Evolutionary conservation across 2,888 invertebrate species (phyloP), one percentile per base, ranked within the genome.

Genomic region (Sabellastarte sp.): DNA sequence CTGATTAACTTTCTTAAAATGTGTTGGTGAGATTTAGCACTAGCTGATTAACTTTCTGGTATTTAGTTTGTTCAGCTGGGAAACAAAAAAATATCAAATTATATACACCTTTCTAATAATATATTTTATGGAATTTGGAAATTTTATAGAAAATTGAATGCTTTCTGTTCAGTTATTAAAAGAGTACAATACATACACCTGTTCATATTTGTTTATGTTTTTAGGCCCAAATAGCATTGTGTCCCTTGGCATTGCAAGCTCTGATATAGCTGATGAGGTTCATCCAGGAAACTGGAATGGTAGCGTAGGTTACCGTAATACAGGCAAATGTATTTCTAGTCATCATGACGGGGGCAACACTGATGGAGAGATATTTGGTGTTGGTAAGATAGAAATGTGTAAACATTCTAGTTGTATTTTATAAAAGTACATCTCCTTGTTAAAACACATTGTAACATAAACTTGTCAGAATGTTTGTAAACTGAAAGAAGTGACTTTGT

Each of bases 261-360:
- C 77, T 15, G 76, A 79, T 63, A 80, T 81, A 30, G 72, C 72
- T n/a, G 76, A 78, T 59, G 77, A 78, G 63, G 73, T 74, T n/a
- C 73, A 73, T 50, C 80, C 79, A 15, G 81, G 81, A 1, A 68
- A 75, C 56, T 80, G 80, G 77, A 78, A 77, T 56, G 75, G 76
- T 60, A 78, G 80, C 10, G 78, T 81, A 26, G 81, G 81, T 63
- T 81, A 78, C 70, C 75, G 77, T 60, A 80, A 77, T 56, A 77
- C 74, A 33, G 80, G 80, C 5, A 70, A 69, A 32, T 80, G 79
- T 64, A 77, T 70, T 63, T 74, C 76, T 32, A 80, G 78, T 20
- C 80, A 80, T 63, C 72, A 70, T 32, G 66, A 70, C 50, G 62
- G 63, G 28, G 79, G 76, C 3, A 80, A 80, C 61, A 80, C 80